phyloP scores from a whole-genome alignment of 1,140 invertebrate genomes.

The Zaprionus ghesquierei region DNA sequence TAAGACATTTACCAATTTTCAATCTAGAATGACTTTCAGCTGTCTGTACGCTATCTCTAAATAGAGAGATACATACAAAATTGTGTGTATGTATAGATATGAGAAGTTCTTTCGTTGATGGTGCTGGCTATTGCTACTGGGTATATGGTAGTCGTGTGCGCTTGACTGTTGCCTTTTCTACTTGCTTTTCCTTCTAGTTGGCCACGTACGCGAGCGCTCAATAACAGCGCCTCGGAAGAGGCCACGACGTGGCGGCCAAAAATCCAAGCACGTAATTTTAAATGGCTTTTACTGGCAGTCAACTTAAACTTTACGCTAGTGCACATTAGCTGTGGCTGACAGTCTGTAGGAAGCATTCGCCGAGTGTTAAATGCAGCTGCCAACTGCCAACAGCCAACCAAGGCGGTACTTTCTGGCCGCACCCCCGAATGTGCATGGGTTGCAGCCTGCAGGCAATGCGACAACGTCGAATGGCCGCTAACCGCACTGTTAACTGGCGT shows the following conservation, averaged over 20 bases:
- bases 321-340: conserved; percentile 70
- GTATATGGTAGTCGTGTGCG: background rate
- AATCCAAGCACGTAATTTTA: conserved; percentile 79
- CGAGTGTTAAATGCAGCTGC: conserved; percentile 75
- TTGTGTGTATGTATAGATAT: background rate
- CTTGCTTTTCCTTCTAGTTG: conserved; percentile 16
- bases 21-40: background rate
- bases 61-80: background rate
- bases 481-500: conserved; percentile 74
- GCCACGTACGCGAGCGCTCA: conserved; percentile 61
- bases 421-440: conserved; percentile 9
- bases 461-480: conserved; percentile 47
- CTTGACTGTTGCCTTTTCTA: background rate
- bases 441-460: conserved; percentile 32
- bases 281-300: conserved; percentile 80
- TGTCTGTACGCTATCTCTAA: background rate
- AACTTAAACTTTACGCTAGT: conserved; percentile 74
- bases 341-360: conserved; percentile 40
- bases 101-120: background rate
- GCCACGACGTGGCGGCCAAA: conserved; percentile 36
- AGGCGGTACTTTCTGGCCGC: conserved; percentile 5
- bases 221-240: conserved; percentile 54
- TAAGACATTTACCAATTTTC: background rate
- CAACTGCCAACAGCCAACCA: conserved; percentile 45
- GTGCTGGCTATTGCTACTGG: background rate